Conservation (phyloP, 1,140 invertebrate species). For the Aphaenogaster rudis region DNA sequence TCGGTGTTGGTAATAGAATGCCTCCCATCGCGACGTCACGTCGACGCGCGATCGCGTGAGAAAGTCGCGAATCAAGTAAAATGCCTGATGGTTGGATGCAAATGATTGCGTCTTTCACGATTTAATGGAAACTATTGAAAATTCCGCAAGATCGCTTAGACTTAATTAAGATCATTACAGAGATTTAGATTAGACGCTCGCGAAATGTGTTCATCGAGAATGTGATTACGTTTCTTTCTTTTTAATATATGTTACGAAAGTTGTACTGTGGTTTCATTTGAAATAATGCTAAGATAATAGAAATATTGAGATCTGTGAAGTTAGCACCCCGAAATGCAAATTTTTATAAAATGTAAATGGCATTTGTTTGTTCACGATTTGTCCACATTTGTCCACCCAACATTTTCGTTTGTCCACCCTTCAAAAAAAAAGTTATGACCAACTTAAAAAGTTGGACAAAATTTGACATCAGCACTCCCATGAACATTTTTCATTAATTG, state of each 20-base stretch:
- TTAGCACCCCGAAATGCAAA: too few species aligned
- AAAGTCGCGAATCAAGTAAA: conserved; percentile 55
- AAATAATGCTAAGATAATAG: not conserved
- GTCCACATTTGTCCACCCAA: too few species aligned
- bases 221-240: not conserved
- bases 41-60: conserved; percentile 62
- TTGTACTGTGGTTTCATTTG: not conserved
- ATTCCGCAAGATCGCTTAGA: not conserved
- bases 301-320: not conserved
- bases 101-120: conserved; percentile 23
- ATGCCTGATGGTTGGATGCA: not conserved
- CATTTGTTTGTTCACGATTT: too few species aligned
- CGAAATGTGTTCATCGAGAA: not conserved
- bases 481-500: too few species aligned
- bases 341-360: too few species aligned
- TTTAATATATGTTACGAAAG: not conserved
- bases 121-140: conserved; percentile 33
- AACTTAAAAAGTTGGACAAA: too few species aligned
- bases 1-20: conserved; percentile 49
- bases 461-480: too few species aligned
- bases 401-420: too few species aligned
- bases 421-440: too few species aligned
- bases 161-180: conserved; percentile 18
- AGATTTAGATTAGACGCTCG: not conserved
- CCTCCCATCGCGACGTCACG: conserved; percentile 26